Conservation (phyloP, 2,113 vertebrate genomes). For the Osmerus eperlanus region DNA sequence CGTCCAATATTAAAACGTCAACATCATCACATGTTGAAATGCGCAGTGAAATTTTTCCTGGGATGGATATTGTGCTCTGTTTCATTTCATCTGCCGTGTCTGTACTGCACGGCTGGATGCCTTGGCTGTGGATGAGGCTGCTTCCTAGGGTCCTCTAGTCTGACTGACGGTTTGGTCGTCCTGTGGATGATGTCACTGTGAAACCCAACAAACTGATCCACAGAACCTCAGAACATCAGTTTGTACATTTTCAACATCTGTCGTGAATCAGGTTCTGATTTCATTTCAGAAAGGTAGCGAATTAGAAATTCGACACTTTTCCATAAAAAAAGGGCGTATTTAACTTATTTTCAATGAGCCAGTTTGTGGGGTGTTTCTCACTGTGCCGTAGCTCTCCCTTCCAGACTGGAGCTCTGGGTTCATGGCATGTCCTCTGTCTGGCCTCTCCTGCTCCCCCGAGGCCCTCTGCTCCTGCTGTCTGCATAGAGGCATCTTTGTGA, state of each 20-base stretch:
- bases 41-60: neutral
- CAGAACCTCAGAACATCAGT: neutral
- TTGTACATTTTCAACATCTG: neutral
- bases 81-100: neutral
- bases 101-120: neutral
- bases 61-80: neutral
- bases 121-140: neutral
- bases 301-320: too few species aligned
- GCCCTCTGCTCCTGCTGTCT: conserved; percentile 22
- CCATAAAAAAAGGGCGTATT: too few species aligned
- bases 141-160: neutral
- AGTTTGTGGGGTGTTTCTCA: conserved; percentile 23
- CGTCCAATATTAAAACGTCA: neutral
- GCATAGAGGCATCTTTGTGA: conserved; percentile 61
- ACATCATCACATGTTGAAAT: neutral
- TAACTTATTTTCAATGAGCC: neutral
- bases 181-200: neutral
- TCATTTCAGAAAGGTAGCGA: too few species aligned
- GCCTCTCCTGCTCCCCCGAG: conserved; percentile 44
- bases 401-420: conserved; percentile 39
- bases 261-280: too few species aligned
- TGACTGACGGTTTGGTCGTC: neutral
- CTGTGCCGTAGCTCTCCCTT: conserved; percentile 31
- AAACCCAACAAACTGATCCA: neutral
- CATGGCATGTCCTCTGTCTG: conserved; percentile 41